Evolutionary conservation across 2,797 vertebrate species (phyloP).

Genomic region (Artibeus jamaicensis): DNA sequence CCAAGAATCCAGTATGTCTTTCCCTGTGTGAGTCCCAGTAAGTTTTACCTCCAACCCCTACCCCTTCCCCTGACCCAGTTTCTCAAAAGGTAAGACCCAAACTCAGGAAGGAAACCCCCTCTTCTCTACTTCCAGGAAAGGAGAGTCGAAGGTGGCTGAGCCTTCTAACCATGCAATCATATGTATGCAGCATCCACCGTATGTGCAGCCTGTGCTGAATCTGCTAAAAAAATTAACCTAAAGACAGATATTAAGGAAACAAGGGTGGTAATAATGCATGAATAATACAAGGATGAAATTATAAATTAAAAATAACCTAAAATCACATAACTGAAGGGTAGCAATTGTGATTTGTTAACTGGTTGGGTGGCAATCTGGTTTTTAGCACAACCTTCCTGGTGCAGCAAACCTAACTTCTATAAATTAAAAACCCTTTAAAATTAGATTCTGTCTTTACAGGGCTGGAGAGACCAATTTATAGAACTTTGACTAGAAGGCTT

Average conservation of each 20-base stretch:
- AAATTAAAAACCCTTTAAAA: slow-evolving; percentile 53
- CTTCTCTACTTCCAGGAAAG: not conserved
- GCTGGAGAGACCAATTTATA: slow-evolving; percentile 24
- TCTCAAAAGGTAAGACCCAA: slow-evolving; percentile 16
- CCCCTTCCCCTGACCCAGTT: not conserved
- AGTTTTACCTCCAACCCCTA: not conserved
- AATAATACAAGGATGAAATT: not conserved
- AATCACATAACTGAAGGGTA: not conserved
- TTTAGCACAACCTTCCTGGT: not conserved
- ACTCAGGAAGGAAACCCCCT: not conserved
- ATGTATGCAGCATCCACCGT: not conserved
- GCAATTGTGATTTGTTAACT: not conserved
- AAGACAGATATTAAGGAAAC: slow-evolving; percentile 17
- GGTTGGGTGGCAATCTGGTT: not conserved
- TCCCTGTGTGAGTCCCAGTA: not conserved
- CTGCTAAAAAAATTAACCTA: not conserved
- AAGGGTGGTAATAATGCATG: not conserved
- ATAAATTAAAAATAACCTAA: not conserved
- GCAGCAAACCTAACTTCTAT: not conserved
- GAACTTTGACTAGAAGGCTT: slow-evolving; percentile 6
- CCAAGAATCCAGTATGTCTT: slow-evolving; percentile 14
- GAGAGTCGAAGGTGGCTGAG: not conserved
- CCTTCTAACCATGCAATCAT: not conserved
- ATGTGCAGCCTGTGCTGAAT: not conserved
- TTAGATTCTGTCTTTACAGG: slow-evolving; percentile 20